These are phyloP conservation scores for Lepus oiostolus DNA, from an alignment of 2,797 vertebrate genomes.

Conservation along the genomic window DNA sequence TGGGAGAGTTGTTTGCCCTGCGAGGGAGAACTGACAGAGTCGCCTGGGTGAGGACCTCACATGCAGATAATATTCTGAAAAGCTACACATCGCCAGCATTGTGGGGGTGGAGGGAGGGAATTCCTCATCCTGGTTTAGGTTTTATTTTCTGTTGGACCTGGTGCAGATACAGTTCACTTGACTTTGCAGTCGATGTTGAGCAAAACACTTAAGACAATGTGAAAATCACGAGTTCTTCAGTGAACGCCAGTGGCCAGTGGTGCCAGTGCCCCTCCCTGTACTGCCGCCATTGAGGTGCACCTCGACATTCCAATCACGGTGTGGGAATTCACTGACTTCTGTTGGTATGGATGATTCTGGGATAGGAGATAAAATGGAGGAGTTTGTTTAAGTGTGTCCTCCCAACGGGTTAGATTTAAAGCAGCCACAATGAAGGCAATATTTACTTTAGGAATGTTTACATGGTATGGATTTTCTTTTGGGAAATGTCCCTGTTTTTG, in stretches of 20 bases:
- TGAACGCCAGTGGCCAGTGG: neutral
- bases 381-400: neutral
- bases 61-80: constrained; percentile 61
- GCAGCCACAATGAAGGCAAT: constrained; percentile 28
- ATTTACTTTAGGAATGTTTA: constrained; percentile 64
- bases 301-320: neutral
- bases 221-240: neutral
- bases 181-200: constrained; percentile 23
- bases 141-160: constrained; percentile 55
- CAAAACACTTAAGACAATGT: constrained; percentile 7
- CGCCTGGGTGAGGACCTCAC: constrained; percentile 46
- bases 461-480: constrained; percentile 56
- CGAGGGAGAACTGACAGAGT: neutral
- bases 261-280: neutral
- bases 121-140: neutral
- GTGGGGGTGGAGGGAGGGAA: neutral
- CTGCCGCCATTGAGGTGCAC: neutral
- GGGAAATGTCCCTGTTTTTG: constrained; percentile 68
- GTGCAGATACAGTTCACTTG: neutral
- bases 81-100: neutral
- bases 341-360: constrained; percentile 27
- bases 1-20: constrained; percentile 63
- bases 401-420: constrained; percentile 48
- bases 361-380: constrained; percentile 29
- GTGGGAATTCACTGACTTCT: neutral